Evolutionary conservation across 1,140 invertebrate species (phyloP).

Genomic region (Laodelphax striatellus): DNA sequence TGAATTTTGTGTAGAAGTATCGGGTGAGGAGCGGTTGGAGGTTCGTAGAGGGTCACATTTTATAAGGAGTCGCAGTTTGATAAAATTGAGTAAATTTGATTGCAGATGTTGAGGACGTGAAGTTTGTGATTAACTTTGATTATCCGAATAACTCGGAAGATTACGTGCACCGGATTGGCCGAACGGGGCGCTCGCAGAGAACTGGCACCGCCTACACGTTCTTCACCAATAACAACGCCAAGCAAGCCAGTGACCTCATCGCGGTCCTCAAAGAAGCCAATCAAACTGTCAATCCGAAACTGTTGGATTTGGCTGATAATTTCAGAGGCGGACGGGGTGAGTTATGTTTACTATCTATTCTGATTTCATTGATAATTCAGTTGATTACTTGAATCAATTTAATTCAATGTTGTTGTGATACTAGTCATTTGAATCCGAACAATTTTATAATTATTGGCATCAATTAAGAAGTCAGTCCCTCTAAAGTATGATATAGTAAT

Average conservation of each 20-base stretch:
- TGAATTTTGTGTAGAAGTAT: too few species aligned
- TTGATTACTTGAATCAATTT: background rate
- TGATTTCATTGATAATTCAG: background rate
- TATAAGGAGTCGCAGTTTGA: too few species aligned
- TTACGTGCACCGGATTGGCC: conserved; percentile 97
- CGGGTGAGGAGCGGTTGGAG: too few species aligned
- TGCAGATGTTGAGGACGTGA: conserved; percentile 91
- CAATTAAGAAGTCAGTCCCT: too few species aligned
- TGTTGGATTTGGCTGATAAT: conserved; percentile 45
- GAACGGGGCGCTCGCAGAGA: conserved; percentile 84
- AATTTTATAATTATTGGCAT: background rate
- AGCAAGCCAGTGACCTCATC: conserved; percentile 82
- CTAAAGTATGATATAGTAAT: too few species aligned
- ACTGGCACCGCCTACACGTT: conserved; percentile 96
- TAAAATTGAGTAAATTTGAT: background rate
- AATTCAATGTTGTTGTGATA: background rate
- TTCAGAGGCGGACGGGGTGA: conserved; percentile 9
- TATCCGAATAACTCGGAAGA: conserved; percentile 98
- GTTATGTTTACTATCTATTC: background rate
- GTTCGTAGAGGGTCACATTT: too few species aligned
- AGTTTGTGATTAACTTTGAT: conserved; percentile 98
- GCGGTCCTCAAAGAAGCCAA: conserved; percentile 85
- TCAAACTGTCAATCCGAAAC: conserved; percentile 69
- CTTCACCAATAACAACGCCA: conserved; percentile 82
- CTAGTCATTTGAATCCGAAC: background rate